Conservation (phyloP, 1,140 invertebrate species). For the Drosophila asahinai region DNA sequence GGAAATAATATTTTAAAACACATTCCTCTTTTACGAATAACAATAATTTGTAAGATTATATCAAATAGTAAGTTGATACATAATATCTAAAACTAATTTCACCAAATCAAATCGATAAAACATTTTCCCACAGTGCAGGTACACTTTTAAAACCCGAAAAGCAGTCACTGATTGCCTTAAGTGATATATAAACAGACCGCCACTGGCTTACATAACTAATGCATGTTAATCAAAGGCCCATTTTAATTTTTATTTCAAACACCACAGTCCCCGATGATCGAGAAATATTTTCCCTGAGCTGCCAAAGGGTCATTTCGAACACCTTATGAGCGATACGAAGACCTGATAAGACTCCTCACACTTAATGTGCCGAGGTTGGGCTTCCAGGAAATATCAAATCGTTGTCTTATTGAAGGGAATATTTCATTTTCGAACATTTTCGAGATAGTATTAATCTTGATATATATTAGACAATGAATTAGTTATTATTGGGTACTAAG, state of each 20-base stretch:
- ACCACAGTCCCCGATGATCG: conserved; percentile 26
- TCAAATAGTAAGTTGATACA: neutral
- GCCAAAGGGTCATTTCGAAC: conserved; percentile 42
- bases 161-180: conserved; percentile 17
- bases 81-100: neutral
- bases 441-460: conserved; percentile 5
- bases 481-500: neutral
- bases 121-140: conserved; percentile 10
- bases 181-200: conserved; percentile 38
- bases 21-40: too few species aligned
- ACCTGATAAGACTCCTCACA: conserved; percentile 37
- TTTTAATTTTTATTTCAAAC: conserved; percentile 57
- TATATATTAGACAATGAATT: conserved; percentile 16
- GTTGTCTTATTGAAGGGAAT: conserved; percentile 1
- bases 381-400: conserved; percentile 26
- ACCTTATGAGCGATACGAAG: conserved; percentile 40
- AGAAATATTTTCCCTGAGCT: conserved; percentile 18
- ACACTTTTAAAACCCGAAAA: conserved; percentile 22
- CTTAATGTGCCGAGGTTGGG: conserved; percentile 23
- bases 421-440: conserved; percentile 27
- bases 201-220: conserved; percentile 79
- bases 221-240: conserved; percentile 65
- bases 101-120: neutral
- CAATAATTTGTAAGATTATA: too few species aligned
- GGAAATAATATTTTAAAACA: neutral